These are phyloP conservation scores for Labia minor DNA, from an alignment of 2,888 invertebrate species.

Conservation along the genomic window DNA sequence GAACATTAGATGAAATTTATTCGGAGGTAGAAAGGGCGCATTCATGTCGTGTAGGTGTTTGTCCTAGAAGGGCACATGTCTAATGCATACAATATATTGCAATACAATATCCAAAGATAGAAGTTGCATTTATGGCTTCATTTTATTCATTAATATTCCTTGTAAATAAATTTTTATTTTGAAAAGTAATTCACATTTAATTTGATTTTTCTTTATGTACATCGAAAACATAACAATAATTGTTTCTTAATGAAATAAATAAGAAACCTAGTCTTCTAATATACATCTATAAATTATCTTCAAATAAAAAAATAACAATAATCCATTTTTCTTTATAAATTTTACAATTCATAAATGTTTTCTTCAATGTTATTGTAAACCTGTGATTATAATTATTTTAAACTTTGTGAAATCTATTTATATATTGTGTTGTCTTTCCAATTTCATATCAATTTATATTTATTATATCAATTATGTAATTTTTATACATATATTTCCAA, in stretches of 20 bases:
- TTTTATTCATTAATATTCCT: background rate
- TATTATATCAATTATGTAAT: background rate
- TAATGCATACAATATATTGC: slow-evolving; percentile 16
- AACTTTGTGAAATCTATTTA: background rate
- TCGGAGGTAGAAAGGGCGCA: slow-evolving; percentile 34
- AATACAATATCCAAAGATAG: background rate
- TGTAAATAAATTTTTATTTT: background rate
- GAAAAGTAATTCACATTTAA: background rate
- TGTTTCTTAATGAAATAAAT: background rate
- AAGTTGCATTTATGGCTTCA: background rate
- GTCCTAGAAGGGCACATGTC: slow-evolving; percentile 25
- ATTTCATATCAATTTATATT: background rate
- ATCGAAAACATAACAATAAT: background rate
- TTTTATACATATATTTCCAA: background rate
- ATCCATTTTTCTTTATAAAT: background rate
- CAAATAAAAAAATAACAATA: background rate
- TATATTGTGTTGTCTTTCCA: background rate
- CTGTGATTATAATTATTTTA: background rate
- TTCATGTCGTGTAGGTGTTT: slow-evolving; percentile 22
- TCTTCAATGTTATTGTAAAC: background rate
- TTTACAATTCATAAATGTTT: background rate
- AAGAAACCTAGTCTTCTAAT: too few species aligned
- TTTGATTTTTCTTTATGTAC: background rate
- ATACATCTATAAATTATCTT: background rate
- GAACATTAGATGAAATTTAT: slow-evolving; percentile 60